Evolutionary conservation across 2,888 invertebrate species (phyloP), one percentile per base, ranked within the genome.

Genomic region (Luperina testacea): DNA sequence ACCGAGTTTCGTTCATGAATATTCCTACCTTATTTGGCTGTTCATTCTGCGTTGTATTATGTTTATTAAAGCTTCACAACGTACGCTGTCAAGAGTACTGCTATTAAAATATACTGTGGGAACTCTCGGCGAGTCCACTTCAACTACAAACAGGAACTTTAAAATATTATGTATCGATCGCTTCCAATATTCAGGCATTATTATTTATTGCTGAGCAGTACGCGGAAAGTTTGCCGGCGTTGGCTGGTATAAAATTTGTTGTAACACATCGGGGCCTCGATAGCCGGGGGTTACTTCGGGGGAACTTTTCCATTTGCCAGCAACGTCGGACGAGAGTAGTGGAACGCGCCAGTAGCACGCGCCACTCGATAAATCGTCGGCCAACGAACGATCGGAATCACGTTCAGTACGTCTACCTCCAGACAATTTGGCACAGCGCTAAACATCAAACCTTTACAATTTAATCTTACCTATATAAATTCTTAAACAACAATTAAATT

Each of bases 191-290:
- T 91, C 92, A 90, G 83, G 86, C 87, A 85, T 92, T 92, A 92
- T 94, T 93, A 94, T 95, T 94, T 94, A 95, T 94, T 92, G 92
- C 91, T 87, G 91, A 91, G 91, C 92, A 90, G 91, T 90, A 90
- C 89, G 90, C 87, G 87, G 88, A 93, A 94, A 95, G 91, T 95
- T 95, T 90, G 74, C 88, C 92, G 87, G 83, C 90, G 90, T 88
- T 89, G 88, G 91, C 89, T 89, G 88, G 90, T 92, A 92, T 93
- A 93, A 93, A 95, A 94, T 94, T 94, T 93, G 93, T 92, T 93
- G 92, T 92, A 93, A 92, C 91, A 92, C 89, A 91, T 90, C 88
- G 89, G 89, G 90, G 90, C 86, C 81, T 75, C 90, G 89, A 92
- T 93, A 91, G 92, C 93, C 92, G 79, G 88, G 88, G 91, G 92